Conservation (phyloP, 1,140 invertebrate genomes). For the Halesus radiatus region DNA sequence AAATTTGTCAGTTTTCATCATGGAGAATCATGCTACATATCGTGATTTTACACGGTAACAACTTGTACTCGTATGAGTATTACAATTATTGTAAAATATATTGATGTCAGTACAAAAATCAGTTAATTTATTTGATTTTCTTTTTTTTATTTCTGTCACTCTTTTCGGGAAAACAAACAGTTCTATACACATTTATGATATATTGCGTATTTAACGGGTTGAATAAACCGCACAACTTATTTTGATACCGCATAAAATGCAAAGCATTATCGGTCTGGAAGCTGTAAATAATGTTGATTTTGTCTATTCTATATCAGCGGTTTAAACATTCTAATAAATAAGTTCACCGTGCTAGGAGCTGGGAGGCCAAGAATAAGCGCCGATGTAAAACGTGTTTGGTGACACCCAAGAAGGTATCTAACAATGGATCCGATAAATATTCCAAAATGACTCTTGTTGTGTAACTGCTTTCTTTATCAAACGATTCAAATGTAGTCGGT, state of each 20-base stretch:
- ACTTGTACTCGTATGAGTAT: too few species aligned
- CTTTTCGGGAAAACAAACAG: too few species aligned
- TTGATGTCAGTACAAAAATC: too few species aligned
- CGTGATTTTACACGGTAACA: too few species aligned
- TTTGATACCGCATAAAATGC: background rate
- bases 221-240: too few species aligned
- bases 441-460: constrained; percentile 7
- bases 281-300: background rate
- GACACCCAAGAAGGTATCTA: constrained; percentile 25
- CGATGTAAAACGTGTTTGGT: constrained; percentile 38
- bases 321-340: constrained; percentile 7
- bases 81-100: too few species aligned
- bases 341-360: background rate
- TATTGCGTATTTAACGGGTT: too few species aligned
- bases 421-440: constrained; percentile 33
- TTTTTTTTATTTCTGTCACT: too few species aligned
- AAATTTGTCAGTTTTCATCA: too few species aligned
- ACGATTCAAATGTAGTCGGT: constrained; percentile 11
- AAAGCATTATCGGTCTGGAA: background rate
- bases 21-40: too few species aligned
- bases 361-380: background rate
- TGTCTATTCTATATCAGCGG: background rate
- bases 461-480: constrained; percentile 35
- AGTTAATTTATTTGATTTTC: too few species aligned
- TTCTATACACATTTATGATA: too few species aligned